Evolutionary conservation across 2,113 vertebrate species (phyloP), one percentile per base, ranked within the genome.

Genomic region (Crotophaga sulcirostris): DNA sequence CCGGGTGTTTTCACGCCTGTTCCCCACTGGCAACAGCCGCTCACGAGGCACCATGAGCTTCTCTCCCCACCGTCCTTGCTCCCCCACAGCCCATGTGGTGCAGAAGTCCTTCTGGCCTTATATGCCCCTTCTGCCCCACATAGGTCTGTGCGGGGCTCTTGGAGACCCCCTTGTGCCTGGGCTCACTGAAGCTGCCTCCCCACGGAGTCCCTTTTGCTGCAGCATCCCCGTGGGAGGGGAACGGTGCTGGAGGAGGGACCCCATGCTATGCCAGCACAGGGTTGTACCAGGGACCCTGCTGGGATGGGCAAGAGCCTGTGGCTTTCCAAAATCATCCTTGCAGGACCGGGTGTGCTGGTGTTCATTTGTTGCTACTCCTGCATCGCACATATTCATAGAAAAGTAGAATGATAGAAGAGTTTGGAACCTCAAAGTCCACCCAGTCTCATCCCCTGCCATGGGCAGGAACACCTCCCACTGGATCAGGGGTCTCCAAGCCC

Each of bases 51-150:
- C 44, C 73, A 44, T 0, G 2, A 67, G 29, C 18, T 89, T 1
- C 28, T 15, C 33, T 55, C 44, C n/a, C 0, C 10, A 34, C 31
- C 84, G 90, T 70, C 69, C 51, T 70, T 5, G 1, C 56, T 38
- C 16, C 18, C 28, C 54, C 0, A 0, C 0, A 0, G 36, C 16
- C n/a, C 40, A 24, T 9, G n/a, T 17, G 31, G 17, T 6, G 10
- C 1, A 6, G 8, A 5, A 3, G 36, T 67, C 19, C 51, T 33
- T 44, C 34, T 69, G n/a, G n/a, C n/a, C n/a, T n/a, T n/a, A n/a
- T n/a, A n/a, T n/a, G n/a, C n/a, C n/a, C n/a, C 16, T 10, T 45
- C 13, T 21, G 13, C 13, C 16, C 14, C 4, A 2, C 1, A 0
- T 18, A 33, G 16, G 14, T 28, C 19, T 83, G 26, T 7, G 4